Evolutionary conservation across 2,113 vertebrate species (phyloP), one percentile per base, ranked within the genome.

Genomic region (Dromas ardeola): DNA sequence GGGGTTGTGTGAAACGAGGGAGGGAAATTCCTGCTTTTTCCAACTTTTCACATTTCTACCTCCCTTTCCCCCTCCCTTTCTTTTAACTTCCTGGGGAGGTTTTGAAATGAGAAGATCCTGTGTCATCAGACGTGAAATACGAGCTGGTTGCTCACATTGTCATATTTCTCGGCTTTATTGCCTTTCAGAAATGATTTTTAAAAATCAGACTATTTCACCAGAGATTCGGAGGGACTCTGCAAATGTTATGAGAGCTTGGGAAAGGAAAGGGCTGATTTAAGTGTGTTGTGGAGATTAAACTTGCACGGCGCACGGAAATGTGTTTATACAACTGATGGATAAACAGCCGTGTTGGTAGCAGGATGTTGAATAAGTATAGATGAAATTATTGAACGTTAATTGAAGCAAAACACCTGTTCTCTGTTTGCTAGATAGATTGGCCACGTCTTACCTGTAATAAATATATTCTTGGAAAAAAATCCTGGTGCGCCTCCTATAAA

Each of bases 351-450:
- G 93, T 36, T 50, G 84, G 80, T 80, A 85, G 56, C 53, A 62
- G 90, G n/a, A 53, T 14, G 87, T 66, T 86, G 96, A 91, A 55
- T 89, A 93, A 94, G 88, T 72, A 42, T 61, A 79, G 92, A 83
- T 74, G 93, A 91, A 97, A 97, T 96, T 96, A 95, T 96, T 88
- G 94, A 94, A 74, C 72, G 40, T 90, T 97, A 95, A 96, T 97
- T 95, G 97, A 94, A 92, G 96, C 81, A 89, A 97, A 97, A 97
- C 98, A 98, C 98, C 98, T 98, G 98, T 97, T 98, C 97, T 55
- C 70, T n/a, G 86, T 49, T 96, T 73, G 74, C 86, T n/a, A 88
- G 97, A 85, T 63, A 67, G 73, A 92, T 91, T 78, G 92, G 96
- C 88, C 77, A 12, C 50, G 80, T 96, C 94, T 97, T 91, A 98